phyloP scores from a whole-genome alignment of 1,140 invertebrate genomes.

The Drosophila willistoni region DNA sequence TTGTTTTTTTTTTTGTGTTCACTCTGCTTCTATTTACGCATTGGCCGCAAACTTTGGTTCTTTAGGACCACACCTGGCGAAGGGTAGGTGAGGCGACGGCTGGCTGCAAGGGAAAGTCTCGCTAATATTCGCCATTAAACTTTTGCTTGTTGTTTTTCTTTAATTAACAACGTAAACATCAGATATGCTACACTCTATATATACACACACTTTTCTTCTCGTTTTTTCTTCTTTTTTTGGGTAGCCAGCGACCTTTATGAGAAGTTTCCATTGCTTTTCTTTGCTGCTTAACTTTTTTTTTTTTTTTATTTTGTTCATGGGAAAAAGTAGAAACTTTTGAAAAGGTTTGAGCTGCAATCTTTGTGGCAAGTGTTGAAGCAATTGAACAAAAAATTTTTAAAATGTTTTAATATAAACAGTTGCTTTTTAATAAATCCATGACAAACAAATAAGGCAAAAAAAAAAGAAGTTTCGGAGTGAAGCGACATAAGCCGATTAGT shows the following conservation, averaged over 20 bases:
- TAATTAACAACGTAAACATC: slow-evolving; percentile 81
- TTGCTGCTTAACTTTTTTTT: slow-evolving; percentile 5
- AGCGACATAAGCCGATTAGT: slow-evolving; percentile 44
- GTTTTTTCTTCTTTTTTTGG: slow-evolving; percentile 34
- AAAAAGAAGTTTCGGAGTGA: not conserved
- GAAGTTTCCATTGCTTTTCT: slow-evolving; percentile 34
- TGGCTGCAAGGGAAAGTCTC: slow-evolving; percentile 26
- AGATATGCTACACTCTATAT: slow-evolving; percentile 65
- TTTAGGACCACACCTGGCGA: slow-evolving; percentile 7
- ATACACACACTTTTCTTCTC: slow-evolving; percentile 25
- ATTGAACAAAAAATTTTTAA: not conserved
- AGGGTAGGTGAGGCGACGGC: slow-evolving; percentile 1
- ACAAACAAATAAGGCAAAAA: not conserved
- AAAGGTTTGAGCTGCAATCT: slow-evolving; percentile 9
- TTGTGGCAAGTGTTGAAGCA: slow-evolving; percentile 5
- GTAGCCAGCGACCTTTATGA: slow-evolving; percentile 68
- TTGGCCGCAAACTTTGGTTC: slow-evolving; percentile 65
- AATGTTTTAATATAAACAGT: slow-evolving; percentile 6
- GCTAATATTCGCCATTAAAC: slow-evolving; percentile 81
- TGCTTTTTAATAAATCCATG: slow-evolving; percentile 6
- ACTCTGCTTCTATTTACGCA: slow-evolving; percentile 75
- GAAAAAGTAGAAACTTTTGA: slow-evolving; percentile 4
- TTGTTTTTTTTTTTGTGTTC: slow-evolving; percentile 1
- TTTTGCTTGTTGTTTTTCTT: slow-evolving; percentile 82
- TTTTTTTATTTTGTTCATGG: not conserved